Base-by-base conservation (phyloP, 2,888 invertebrate species). In the Drosophila prolongata region DNA sequence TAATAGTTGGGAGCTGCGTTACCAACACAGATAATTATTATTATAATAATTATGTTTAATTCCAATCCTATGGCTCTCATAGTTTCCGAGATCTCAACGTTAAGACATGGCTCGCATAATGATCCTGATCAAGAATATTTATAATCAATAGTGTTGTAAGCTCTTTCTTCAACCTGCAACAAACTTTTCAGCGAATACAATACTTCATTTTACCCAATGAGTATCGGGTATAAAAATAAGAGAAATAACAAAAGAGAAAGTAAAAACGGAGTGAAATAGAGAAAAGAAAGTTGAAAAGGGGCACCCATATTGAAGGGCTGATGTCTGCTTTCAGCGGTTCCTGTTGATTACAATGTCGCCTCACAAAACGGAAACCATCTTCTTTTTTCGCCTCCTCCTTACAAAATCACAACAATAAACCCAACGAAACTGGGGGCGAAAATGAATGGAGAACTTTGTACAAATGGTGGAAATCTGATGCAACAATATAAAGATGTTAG, bases 341-440 rank as follows among this genome's bases (percentile, higher is more conserved):
- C 78, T 68, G 62, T 80, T 78, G 78, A 84, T 78, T 78, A 69
- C 81, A 59, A 38, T 50, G 35, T 46, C 50, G 61, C 37, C 40
- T n/a, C n/a, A 55, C 44, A 55, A 55, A 55, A 44, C 43, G 19
- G 34, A 49, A 49, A 52, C 61, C 14, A n/a, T 37, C 16, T 30
- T 14, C 19, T 24, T 34, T 9, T 42, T 11, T 13, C 44, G 38
- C 24, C 13, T 9, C 13, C 34, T 35, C 30, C 42, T 11, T 11
- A 27, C 27, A 30, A 24, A 62, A 35, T n/a, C 27, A 11, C 52
- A 53, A 65, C 65, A 68, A 65, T 38, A 44, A n/a, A 42, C 3
- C 30, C 9, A 6, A n/a, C 19, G 19, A 16, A 13, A 11, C 3
- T 58, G 3, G 11, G 3, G n/a, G 68, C 6, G 38, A 55, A 54